These are phyloP conservation scores for Bolborhynchus lineola DNA, from an alignment of 2,113 vertebrate species.

Conservation along the genomic window DNA sequence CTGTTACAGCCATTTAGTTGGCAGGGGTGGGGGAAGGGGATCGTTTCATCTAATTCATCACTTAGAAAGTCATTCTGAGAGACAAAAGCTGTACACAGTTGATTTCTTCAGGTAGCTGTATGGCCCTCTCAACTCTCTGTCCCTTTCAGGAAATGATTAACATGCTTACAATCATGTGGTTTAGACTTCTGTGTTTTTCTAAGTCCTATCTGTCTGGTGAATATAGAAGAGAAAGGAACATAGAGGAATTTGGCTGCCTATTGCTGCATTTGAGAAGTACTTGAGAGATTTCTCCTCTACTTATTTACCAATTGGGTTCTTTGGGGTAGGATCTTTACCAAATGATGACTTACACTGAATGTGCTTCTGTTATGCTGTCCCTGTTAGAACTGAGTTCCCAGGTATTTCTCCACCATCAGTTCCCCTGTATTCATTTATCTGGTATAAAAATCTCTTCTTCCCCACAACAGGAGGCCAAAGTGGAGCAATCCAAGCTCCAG, in stretches of 20 bases:
- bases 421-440: not conserved
- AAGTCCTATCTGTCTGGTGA: not conserved
- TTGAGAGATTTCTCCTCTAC: not conserved
- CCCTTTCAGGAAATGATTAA: not conserved
- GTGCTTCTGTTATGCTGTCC: rapidly evolving
- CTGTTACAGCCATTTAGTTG: not conserved
- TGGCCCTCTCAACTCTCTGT: not conserved
- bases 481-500: not conserved
- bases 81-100: rapidly evolving
- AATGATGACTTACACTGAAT: rapidly evolving
- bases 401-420: not conserved
- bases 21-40: not conserved
- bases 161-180: not conserved
- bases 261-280: not conserved
- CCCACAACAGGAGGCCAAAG: not conserved
- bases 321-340: not conserved
- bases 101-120: not conserved
- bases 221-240: not conserved
- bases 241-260: not conserved
- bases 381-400: not conserved
- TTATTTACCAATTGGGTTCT: not conserved
- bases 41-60: not conserved
- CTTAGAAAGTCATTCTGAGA: not conserved
- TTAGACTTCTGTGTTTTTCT: not conserved
- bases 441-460: not conserved